Base-by-base conservation (phyloP, 1,140 invertebrate genomes). In the Vollenhovia emeryi region DNA sequence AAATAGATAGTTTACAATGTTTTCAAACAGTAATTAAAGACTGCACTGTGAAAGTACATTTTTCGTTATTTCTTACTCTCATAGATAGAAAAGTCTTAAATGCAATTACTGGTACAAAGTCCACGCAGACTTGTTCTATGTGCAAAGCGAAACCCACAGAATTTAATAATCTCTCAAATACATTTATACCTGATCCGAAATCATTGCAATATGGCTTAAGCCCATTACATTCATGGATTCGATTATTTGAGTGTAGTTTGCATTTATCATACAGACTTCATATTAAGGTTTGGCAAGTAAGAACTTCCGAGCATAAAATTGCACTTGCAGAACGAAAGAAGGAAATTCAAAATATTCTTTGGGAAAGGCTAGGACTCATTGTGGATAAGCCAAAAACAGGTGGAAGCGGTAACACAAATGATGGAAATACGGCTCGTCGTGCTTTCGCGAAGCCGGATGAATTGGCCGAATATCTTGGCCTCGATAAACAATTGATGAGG, bases 221-320 rank as follows among this genome's bases (percentile, higher is more conserved):
- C 21, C 33, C 76, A 68, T 21, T 80, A 3, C 48, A 80, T 43
- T 33, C 76, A 7, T 80, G 76, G 50, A 80, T 80, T 43, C 13
- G 76, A 43, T 45, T 80, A 13, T 69, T 50, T 0, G 45, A 73
- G 3, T 57, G 69, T 21, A 24, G 18, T 18, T 30, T 73, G 9
- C 45, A 73, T 33, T 36, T 73, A n/a, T 36, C 18, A 1, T 64
- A 64, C 33, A 40, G 18, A 18, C 15, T 64, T 2, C 2, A 18
- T 11, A 64, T 64, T 18, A 11, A 68, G n/a, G 57, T 45, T 7
- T 80, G 50, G 62, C 76, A 80, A 43, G 7, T 79, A 18, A 79
- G 48, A 36, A 30, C n/a, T 9, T 13, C 43, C 45, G 45, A 45
- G 13, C 45, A 80, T n/a, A n/a, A 68, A 68, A 59, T 33, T 52